Evolutionary conservation across 1,140 invertebrate genomes (phyloP), one percentile per base, ranked within the genome.

Genomic region (Tetragonula clypearis): DNA sequence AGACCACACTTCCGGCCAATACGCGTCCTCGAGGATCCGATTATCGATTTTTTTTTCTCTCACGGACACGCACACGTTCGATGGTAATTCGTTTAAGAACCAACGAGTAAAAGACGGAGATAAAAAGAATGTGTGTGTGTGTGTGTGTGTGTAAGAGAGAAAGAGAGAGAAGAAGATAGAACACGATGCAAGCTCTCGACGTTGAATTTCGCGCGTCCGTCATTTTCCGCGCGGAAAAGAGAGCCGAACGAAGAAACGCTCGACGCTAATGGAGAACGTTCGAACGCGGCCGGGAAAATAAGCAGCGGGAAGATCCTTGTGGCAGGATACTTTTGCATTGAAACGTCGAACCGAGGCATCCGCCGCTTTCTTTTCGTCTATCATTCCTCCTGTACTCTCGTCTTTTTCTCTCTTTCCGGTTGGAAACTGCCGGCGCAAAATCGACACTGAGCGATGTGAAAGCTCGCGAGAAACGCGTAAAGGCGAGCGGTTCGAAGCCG

Each of bases 191-290:
- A 26, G 26, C 56, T 0, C 15, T 56, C 30, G 30, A 62, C 17
- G 65, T 5, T 49, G 65, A 72, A 68, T 79, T 88, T 85, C 15
- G 23, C 82, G 19, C 56, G 69, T 56, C 82, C 81, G 77, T 80
- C 82, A 86, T 88, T 89, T 84, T 78, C 79, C 65, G 30, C 68
- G 66, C 21, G 65, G 73, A 86, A 73, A 79, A 86, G 78, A 41
- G 60, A 79, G 68, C 41, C 71, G 77, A 68, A 68, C 60, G 85
- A 72, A 76, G 85, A 89, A 90, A 89, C 87, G 87, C 84, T 88
- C 88, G 87, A 88, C 87, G 87, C 87, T 90, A 90, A 90, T 89
- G 88, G 88, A 87, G 88, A 87, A 87, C 81, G 85, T 90, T 90
- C 88, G 88, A 88, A 89, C 86, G 87, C 75, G 87, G 76, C 75